Conservation (phyloP, 2,888 invertebrate species). For the Lasioglossum vierecki region DNA sequence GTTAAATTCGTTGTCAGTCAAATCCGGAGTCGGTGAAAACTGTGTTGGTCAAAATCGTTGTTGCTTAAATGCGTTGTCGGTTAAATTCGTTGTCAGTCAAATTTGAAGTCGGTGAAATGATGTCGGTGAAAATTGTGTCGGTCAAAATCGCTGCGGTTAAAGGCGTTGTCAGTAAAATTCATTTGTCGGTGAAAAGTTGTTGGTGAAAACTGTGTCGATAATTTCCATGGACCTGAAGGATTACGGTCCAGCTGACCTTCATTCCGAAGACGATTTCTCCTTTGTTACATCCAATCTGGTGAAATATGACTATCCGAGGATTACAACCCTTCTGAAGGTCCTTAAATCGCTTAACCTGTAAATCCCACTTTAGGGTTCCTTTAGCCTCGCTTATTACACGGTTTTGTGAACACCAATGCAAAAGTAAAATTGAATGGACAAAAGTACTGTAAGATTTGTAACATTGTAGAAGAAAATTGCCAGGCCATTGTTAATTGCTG, state of each 20-base stretch:
- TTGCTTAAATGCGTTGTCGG: too few species aligned
- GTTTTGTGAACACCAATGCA: slow-evolving; percentile 38
- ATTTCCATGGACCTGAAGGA: too few species aligned
- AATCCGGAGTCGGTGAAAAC: too few species aligned
- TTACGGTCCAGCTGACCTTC: neutral
- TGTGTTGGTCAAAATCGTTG: too few species aligned
- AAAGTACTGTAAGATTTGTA: slow-evolving; percentile 16
- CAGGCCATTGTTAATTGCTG: neutral
- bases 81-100: too few species aligned
- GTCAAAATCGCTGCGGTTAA: too few species aligned
- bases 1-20: too few species aligned
- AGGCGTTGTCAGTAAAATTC: too few species aligned
- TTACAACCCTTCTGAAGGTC: slow-evolving; percentile 42
- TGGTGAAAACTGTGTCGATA: too few species aligned
- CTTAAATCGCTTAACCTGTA: slow-evolving; percentile 42
- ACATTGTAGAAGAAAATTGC: slow-evolving; percentile 5
- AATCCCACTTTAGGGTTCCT: slow-evolving; percentile 9
- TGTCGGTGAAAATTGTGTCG: too few species aligned
- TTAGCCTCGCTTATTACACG: slow-evolving; percentile 20
- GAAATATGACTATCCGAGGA: slow-evolving; percentile 28
- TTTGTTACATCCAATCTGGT: slow-evolving; percentile 15
- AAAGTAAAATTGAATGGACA: slow-evolving; percentile 40
- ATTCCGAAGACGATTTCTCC: slow-evolving; percentile 26
- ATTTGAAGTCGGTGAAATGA: too few species aligned
- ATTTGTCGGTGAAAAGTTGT: too few species aligned